These are phyloP conservation scores for Neolamprologus sp. DNA, from an alignment of 2,113 vertebrate species.

Conservation along the genomic window DNA sequence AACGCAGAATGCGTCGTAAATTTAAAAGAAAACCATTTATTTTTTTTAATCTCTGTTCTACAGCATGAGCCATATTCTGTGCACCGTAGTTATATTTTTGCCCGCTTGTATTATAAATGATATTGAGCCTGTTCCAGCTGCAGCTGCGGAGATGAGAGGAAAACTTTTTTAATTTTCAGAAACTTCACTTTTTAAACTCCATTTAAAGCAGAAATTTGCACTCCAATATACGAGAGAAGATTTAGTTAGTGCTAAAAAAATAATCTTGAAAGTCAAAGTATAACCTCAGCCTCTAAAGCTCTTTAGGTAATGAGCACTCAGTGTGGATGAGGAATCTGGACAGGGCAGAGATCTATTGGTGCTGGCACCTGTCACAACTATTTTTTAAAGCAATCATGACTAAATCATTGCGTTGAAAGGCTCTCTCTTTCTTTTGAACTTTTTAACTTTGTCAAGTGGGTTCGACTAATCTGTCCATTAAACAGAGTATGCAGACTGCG, in stretches of 20 bases:
- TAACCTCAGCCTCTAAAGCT: background rate
- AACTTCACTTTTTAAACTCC: background rate
- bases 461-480: background rate
- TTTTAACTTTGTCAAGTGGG: background rate
- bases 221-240: background rate
- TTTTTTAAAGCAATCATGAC: conserved; percentile 2
- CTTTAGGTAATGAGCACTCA: conserved; percentile 36
- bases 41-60: background rate
- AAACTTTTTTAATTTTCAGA: background rate
- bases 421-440: background rate
- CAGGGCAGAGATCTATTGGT: conserved; percentile 4
- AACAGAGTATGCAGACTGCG: background rate
- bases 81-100: background rate
- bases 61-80: background rate
- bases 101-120: background rate
- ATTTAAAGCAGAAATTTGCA: background rate
- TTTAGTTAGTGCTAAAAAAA: background rate
- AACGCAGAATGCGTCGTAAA: fast-evolving
- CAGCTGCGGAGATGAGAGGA: background rate
- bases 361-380: conserved; percentile 11
- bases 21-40: background rate
- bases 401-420: background rate
- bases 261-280: background rate
- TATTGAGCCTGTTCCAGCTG: background rate
- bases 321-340: background rate